Evolutionary conservation across 1,140 invertebrate species (phyloP).

Genomic region (Caenorhabditis remanei): DNA sequence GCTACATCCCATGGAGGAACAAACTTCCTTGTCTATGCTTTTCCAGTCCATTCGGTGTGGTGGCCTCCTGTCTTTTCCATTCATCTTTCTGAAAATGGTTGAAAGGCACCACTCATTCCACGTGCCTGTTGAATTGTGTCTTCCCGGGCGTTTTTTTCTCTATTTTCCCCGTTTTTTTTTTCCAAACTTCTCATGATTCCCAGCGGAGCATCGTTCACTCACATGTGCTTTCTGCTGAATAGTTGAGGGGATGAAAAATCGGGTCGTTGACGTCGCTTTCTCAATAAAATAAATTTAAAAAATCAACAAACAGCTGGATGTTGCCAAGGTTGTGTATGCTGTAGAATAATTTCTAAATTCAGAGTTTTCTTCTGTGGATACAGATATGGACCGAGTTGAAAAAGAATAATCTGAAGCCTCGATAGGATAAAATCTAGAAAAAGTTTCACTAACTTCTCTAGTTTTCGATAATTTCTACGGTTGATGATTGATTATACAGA

Average conservation of each 20-base stretch:
- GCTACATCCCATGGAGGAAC: background rate
- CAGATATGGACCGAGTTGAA: no score
- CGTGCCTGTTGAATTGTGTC: background rate
- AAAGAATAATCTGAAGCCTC: no score
- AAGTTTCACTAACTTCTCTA: no score
- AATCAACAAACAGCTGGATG: background rate
- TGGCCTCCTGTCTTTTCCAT: background rate
- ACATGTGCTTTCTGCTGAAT: slow-evolving; percentile 15
- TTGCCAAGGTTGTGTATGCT: no score
- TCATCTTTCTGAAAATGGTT: slow-evolving; percentile 21
- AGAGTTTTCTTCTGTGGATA: no score
- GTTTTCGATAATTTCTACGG: no score
- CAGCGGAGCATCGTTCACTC: slow-evolving; percentile 17
- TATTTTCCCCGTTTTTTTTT: background rate
- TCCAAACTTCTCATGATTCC: slow-evolving; percentile 6
- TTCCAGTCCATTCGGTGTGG: background rate
- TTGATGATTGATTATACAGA: no score
- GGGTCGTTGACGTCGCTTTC: background rate
- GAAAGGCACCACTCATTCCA: background rate
- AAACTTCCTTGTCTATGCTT: slow-evolving; percentile 1
- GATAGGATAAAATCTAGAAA: no score
- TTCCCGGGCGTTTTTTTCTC: no score
- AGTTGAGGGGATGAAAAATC: slow-evolving; percentile 40
- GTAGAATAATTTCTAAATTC: no score
- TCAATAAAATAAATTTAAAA: background rate